These are phyloP conservation scores for Drosophila rubida DNA, from an alignment of 2,888 invertebrate species.

Conservation along the genomic window DNA sequence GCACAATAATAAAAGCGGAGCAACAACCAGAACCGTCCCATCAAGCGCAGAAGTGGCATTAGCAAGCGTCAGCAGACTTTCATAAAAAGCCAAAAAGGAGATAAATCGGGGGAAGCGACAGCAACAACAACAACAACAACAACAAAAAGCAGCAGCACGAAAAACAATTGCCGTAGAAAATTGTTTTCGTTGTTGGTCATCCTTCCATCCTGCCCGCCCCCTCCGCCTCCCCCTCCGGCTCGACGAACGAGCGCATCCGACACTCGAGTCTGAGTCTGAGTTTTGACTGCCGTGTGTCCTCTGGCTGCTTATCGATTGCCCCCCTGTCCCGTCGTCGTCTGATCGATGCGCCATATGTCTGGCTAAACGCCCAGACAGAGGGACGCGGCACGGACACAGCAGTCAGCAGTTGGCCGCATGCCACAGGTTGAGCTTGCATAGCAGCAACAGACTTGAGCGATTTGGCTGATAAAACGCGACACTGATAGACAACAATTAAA, in stretches of 20 bases:
- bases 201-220: not conserved
- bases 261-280: constrained; percentile 1
- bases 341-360: constrained; percentile 62
- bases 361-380: constrained; percentile 22
- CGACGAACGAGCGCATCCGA: constrained; percentile 1
- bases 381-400: not conserved
- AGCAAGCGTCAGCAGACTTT: constrained; percentile 65
- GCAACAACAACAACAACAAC: constrained; percentile 1
- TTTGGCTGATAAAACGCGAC: constrained; percentile 1
- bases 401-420: constrained; percentile 28
- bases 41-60: constrained; percentile 52
- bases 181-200: constrained; percentile 43
- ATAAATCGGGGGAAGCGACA: not conserved
- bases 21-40: constrained; percentile 52
- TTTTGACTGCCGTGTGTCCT: too few relatives aligned
- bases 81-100: constrained; percentile 30
- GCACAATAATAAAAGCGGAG: constrained; percentile 17
- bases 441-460: constrained; percentile 13
- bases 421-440: constrained; percentile 48
- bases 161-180: constrained; percentile 64
- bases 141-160: constrained; percentile 17
- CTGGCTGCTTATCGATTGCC: not conserved
- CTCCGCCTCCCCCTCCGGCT: too few relatives aligned
- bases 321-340: constrained; percentile 9
- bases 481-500: constrained; percentile 17